phyloP scores from a whole-genome alignment of 2,888 invertebrate genomes.

The Hirtodrosophila duncani region DNA sequence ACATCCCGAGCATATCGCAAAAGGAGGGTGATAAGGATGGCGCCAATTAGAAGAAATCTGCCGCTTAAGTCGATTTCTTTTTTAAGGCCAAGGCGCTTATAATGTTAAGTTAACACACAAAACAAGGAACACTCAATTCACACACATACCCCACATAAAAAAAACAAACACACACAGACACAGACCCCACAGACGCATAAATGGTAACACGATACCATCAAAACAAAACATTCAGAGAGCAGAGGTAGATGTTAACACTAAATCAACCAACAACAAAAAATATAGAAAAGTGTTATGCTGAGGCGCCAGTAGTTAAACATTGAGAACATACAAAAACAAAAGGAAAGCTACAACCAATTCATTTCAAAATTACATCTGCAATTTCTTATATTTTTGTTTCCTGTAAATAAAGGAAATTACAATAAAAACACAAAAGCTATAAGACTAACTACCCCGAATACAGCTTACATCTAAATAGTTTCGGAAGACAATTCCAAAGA shows the following conservation, averaged over 20 bases:
- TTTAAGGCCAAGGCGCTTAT: conserved; percentile 40
- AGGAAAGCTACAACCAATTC: conserved; percentile 65
- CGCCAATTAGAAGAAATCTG: conserved; percentile 56
- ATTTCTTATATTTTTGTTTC: conserved; percentile 63
- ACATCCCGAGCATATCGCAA: conserved; percentile 76
- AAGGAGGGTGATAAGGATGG: conserved; percentile 71
- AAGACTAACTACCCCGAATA: too few species aligned
- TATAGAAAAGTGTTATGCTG: conserved; percentile 28
- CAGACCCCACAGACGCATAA: conserved; percentile 22
- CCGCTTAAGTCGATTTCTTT: conserved; percentile 39
- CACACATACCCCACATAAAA: conserved; percentile 12
- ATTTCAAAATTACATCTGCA: conserved; percentile 62
- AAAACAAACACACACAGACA: too few species aligned
- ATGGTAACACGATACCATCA: conserved; percentile 52
- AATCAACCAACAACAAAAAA: too few species aligned
- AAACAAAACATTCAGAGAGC: conserved; percentile 24
- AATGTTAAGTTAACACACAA: conserved; percentile 46
- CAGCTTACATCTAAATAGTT: too few species aligned
- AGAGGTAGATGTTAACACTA: conserved; percentile 37
- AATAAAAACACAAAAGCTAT: conserved; percentile 47
- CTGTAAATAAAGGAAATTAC: conserved; percentile 72
- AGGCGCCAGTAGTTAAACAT: conserved; percentile 43
- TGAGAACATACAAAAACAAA: conserved; percentile 44
- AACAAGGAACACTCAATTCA: conserved; percentile 19
- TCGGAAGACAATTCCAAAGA: too few species aligned